A percentile compares a stretch with the other conserved stretches of the same genome.
phyloP scores from a whole-genome alignment of 2,797 vertebrate species.

The Gobionotothen gibberifrons region DNA sequence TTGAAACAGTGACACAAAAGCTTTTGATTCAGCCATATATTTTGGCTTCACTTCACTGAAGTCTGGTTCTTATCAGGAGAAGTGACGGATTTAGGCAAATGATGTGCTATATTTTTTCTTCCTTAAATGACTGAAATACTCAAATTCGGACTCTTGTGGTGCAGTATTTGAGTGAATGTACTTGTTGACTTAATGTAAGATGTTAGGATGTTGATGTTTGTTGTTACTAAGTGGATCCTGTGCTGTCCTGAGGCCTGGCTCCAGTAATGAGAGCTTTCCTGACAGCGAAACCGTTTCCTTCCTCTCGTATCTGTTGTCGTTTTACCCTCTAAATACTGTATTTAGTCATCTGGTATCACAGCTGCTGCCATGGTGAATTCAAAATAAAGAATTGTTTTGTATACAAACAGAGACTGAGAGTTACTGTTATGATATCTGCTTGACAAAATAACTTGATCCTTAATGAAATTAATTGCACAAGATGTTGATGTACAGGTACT shows the following conservation, averaged over 20 bases:
- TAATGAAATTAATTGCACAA: too few relatives aligned
- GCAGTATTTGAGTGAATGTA: neutral
- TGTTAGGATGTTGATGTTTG: neutral
- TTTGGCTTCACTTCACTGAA: too few relatives aligned
- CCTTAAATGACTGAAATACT: neutral
- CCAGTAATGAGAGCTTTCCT: conserved; percentile 58
- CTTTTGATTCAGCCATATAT: too few relatives aligned
- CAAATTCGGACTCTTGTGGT: too few relatives aligned
- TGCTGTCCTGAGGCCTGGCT: neutral
- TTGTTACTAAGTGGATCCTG: neutral
- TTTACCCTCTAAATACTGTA: conserved; percentile 10
- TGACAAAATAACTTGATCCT: too few relatives aligned
- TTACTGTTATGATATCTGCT: neutral
- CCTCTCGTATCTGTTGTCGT: conserved; percentile 42
- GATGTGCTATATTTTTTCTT: neutral
- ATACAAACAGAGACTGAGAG: neutral
- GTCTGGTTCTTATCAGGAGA: neutral
- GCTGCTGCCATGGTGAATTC: neutral
- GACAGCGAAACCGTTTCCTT: conserved; percentile 55
- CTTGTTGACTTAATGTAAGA: neutral
- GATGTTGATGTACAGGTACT: neutral
- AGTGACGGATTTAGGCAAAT: neutral
- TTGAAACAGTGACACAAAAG: too few relatives aligned
- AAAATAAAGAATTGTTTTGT: neutral
- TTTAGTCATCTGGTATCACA: conserved; percentile 18